These are phyloP conservation scores for Plebejus argus DNA, from an alignment of 2,888 invertebrate genomes.

Conservation along the genomic window DNA sequence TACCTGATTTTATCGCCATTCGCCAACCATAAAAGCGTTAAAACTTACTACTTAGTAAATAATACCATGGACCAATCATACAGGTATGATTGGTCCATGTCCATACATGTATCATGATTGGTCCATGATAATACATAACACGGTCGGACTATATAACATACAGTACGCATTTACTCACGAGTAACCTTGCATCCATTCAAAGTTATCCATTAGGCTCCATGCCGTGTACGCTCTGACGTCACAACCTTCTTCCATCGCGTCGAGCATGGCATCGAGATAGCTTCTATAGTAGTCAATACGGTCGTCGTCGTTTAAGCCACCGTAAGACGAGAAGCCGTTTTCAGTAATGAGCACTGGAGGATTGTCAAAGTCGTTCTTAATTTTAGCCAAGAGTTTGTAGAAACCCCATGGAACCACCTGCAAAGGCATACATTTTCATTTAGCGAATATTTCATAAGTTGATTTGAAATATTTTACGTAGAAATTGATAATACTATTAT, in stretches of 20 bases:
- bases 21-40: neutral
- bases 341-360: conserved; percentile 79
- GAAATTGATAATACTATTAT: too few relatives aligned
- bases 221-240: conserved; percentile 72
- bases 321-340: conserved; percentile 62
- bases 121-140: neutral
- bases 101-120: too few relatives aligned
- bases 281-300: conserved; percentile 58
- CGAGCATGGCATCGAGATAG: conserved; percentile 60
- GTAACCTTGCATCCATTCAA: conserved; percentile 81
- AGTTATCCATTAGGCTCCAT: conserved; percentile 83
- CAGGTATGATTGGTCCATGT: too few relatives aligned
- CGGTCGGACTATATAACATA: neutral
- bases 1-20: neutral
- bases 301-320: conserved; percentile 59
- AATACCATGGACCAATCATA: too few relatives aligned
- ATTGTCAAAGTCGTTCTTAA: conserved; percentile 68
- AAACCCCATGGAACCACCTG: conserved; percentile 78
- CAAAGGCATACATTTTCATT: conserved; percentile 22
- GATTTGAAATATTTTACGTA: too few relatives aligned
- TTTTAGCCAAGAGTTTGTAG: conserved; percentile 70
- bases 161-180: conserved; percentile 53
- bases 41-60: neutral
- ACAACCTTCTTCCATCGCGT: conserved; percentile 63
- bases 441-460: neutral